Base-by-base conservation (phyloP, 2,113 vertebrate species). In the Nothoprocta pentlandii region DNA sequence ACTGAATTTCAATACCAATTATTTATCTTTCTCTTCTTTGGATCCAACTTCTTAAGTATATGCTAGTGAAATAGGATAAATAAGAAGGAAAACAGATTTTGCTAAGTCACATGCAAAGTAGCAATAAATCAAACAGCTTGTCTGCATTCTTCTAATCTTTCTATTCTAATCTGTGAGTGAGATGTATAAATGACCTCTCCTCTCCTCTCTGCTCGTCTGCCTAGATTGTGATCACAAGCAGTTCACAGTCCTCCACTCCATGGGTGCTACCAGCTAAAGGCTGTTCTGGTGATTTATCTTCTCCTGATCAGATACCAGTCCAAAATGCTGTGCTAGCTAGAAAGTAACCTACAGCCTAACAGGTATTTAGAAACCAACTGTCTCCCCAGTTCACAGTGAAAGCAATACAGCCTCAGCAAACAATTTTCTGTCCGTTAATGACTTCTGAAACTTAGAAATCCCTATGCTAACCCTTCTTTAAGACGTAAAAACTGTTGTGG, bases 71-170 rank as follows among this genome's bases (percentile, higher is more conserved):
- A 95, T 76, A 86, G 93, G 93, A 96, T 84, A 95, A 94, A 80
- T 93, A 93, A 80, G 63, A 71, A 85, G 79, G 90, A 87, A 94
- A 94, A 90, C 91, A 93, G 86, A 95, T 96, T 94, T 96, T 95
- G 82, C 92, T 47, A 93, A 96, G 89, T 92, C 87, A 95, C 83
- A 96, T 94, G 87, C 89, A 94, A 95, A 95, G 80, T 94, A 94
- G 82, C 92, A 95, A 94, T 95, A 97, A 95, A 95, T 92, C 84
- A 95, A 93, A 93, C 82, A 87, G 91, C 89, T 96, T 96, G 91
- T 95, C 92, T 94, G 91, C 91, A 95, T 96, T 94, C 94, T 96
- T 96, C 73, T 94, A 94, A 96, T 96, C 89, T 95, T 96, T 94
- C 94, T 85, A 70, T 94, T 96, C 89, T 96, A 97, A 94, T 96